These are phyloP conservation scores for Euphydryas editha DNA, from an alignment of 2,888 invertebrate genomes.

Conservation along the genomic window DNA sequence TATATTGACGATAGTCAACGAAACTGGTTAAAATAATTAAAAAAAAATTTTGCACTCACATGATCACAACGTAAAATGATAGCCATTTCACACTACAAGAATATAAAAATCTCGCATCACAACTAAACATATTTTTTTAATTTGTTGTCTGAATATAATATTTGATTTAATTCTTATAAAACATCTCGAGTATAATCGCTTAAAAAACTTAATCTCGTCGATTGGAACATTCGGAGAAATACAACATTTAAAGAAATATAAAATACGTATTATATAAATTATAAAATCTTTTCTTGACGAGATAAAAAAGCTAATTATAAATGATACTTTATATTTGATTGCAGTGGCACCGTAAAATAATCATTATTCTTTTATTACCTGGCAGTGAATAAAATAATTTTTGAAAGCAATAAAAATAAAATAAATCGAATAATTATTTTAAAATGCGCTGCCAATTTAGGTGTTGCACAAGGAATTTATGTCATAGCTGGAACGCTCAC, in stretches of 20 bases:
- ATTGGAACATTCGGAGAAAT: conserved; percentile 13
- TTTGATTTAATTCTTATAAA: conserved; percentile 20
- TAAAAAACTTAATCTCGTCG: conserved; percentile 24
- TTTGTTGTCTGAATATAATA: conserved; percentile 17
- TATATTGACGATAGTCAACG: conserved; percentile 65
- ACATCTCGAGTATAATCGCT: conserved; percentile 22
- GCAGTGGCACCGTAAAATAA: conserved; percentile 29
- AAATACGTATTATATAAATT: neutral
- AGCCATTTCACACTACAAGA: conserved; percentile 78
- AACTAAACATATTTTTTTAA: conserved; percentile 32
- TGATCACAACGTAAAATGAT: conserved; percentile 83
- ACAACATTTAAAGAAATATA: neutral
- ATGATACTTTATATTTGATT: conserved; percentile 19
- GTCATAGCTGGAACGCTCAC: too few relatives aligned
- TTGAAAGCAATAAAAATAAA: conserved; percentile 7
- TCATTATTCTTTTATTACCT: conserved; percentile 11
- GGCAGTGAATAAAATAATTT: conserved; percentile 36
- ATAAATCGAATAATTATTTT: neutral
- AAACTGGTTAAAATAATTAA: conserved; percentile 68
- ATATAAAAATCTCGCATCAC: conserved; percentile 42
- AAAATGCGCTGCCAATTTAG: conserved; percentile 21
- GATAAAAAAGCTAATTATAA: conserved; percentile 15
- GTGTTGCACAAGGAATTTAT: too few relatives aligned
- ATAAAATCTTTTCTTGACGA: conserved; percentile 21
- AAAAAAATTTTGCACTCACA: conserved; percentile 80